These are phyloP conservation scores for Pristionchus mayeri DNA, from an alignment of 2,888 invertebrate species.

Conservation along the genomic window DNA sequence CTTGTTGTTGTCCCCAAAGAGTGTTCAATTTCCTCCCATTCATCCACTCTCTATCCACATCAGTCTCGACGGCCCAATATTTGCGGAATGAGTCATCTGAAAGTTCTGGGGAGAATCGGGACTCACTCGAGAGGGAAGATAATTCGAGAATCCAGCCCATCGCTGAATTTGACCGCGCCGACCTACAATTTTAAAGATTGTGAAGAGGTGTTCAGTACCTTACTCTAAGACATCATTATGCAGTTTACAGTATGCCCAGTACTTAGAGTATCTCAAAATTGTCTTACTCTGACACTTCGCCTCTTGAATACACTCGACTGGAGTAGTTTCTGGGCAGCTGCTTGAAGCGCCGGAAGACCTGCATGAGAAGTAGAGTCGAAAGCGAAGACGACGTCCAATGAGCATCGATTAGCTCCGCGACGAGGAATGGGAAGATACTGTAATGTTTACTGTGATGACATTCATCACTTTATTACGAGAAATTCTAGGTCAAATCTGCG, in stretches of 20 bases:
- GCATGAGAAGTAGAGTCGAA: slow-evolving; percentile 33
- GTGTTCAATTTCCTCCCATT: neutral
- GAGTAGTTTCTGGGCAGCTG: neutral
- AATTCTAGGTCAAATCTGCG: too few relatives aligned
- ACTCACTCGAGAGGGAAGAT: slow-evolving; percentile 47
- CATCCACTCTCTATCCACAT: neutral
- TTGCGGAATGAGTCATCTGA: neutral
- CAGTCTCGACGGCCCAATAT: neutral
- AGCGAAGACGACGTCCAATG: slow-evolving; percentile 32
- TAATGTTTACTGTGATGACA: too few relatives aligned
- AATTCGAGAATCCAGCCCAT: neutral
- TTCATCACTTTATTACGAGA: too few relatives aligned
- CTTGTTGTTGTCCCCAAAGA: too few relatives aligned
- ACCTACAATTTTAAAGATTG: slow-evolving; percentile 8
- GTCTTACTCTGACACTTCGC: slow-evolving; percentile 5
- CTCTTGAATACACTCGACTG: slow-evolving; percentile 21
- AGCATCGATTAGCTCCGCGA: neutral
- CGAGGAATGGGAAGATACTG: slow-evolving; percentile 18
- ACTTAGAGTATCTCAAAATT: neutral
- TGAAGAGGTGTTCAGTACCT: neutral
- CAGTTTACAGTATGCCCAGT: neutral
- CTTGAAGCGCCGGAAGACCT: neutral
- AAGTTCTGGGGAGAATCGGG: neutral
- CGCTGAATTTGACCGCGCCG: slow-evolving; percentile 33
- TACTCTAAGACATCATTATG: neutral